Evolutionary conservation across 1,140 invertebrate species (phyloP), one percentile per base, ranked within the genome.

Genomic region (Macrocentrus cingulum): DNA sequence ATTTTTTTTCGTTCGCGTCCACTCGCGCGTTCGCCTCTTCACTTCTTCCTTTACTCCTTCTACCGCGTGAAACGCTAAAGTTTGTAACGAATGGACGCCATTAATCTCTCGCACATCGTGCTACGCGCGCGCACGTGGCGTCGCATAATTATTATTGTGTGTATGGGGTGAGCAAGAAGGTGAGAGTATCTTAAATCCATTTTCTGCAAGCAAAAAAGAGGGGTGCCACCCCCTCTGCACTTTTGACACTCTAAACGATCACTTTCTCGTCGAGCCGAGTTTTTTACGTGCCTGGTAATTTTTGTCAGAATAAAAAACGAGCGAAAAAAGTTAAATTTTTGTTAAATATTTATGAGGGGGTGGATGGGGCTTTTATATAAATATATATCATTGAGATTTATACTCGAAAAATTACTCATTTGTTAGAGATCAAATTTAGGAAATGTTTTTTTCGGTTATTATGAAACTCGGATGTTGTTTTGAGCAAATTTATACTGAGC

Each of bases 21-120:
- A n/a, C n/a, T n/a, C n/a, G n/a, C n/a, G n/a, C 48, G 54, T 34
- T 56, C 49, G 54, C 48, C 49, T 56, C 48, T 56, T 56, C 49
- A 49, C 54, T 36, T 36, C 36, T 49, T 7, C 22, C 13, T 22
- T 41, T 53, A 25, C n/a, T 20, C 41, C 23, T 29, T 15, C 45
- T 29, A 11, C 19, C 22, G 8, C 19, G 22, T 34, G 18, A 25
- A 54, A 54, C 51, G 51, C 45, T 54, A 54, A 62, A 62, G 63
- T 69, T 64, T 56, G 57, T 62, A 67, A 72, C 63, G 63, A 71
- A 70, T 63, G 59, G 63, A 51, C 42, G 46, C 25, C 62, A 68
- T 68, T 72, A 71, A 72, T 71, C 64, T 66, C 59, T 49, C 22
- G 37, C 48, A 49, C 61, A 51, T 64, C 66, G 48, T 58, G 59